Evolutionary conservation across 2,888 invertebrate species (phyloP).

Genomic region (Gymnocheta viridis): DNA sequence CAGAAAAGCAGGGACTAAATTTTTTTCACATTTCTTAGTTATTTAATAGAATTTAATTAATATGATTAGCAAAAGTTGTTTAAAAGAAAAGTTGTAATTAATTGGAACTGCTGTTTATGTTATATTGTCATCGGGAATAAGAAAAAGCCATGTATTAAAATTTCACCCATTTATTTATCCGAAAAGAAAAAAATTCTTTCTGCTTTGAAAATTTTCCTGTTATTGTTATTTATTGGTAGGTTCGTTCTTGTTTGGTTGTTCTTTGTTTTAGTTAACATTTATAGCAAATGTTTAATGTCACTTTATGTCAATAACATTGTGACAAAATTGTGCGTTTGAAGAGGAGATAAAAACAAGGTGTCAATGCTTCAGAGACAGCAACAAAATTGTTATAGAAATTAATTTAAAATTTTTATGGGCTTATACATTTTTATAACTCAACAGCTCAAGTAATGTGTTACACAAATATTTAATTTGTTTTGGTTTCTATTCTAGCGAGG

Average conservation of each 20-base stretch:
- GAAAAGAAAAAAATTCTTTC: not conserved
- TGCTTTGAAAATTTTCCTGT: conserved; percentile 12
- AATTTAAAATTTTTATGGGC: not conserved
- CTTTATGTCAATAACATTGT: conserved; percentile 65
- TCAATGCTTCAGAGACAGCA: not conserved
- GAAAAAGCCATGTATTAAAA: too few relatives aligned
- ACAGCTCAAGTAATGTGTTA: too few relatives aligned
- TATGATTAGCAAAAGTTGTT: too few relatives aligned
- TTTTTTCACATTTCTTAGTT: too few relatives aligned
- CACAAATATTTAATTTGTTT: too few relatives aligned
- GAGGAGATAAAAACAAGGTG: not conserved
- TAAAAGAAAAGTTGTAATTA: too few relatives aligned
- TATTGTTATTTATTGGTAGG: conserved; percentile 42
- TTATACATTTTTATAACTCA: too few relatives aligned
- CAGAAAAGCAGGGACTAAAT: too few relatives aligned
- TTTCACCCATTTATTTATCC: conserved; percentile 7
- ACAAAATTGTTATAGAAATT: not conserved
- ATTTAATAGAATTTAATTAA: too few relatives aligned
- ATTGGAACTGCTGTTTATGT: too few relatives aligned
- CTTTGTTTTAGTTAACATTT: conserved; percentile 40
- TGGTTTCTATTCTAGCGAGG: too few relatives aligned
- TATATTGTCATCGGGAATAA: too few relatives aligned
- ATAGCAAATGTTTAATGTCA: conserved; percentile 64
- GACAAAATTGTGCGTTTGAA: conserved; percentile 7
- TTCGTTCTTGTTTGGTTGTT: conserved; percentile 21